Evolutionary conservation across 1,140 invertebrate species (phyloP), one percentile per base, ranked within the genome.

Genomic region (Ooceraea biroi): DNA sequence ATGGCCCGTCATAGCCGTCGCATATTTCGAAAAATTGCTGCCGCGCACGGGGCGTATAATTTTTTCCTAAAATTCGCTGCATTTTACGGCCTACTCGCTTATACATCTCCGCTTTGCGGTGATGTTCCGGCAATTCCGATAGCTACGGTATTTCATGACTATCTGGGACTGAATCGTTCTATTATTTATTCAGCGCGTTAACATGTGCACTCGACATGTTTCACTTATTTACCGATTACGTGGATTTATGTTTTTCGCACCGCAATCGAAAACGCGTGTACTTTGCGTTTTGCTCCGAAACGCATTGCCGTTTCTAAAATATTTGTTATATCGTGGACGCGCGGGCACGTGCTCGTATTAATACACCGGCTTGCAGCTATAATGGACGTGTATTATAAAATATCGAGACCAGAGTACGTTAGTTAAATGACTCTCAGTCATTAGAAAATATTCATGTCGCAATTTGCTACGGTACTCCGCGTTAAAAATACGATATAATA

Each of bases 221-320:
- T 80, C 76, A 80, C 76, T 80, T 80, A 80, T 80, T 80, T 80
- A 80, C 52, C 76, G 65, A 80, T 80, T 80, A 80, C 66, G 25
- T 46, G 50, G 22, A 80, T 80, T 80, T 71, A 71, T 80, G 65
- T 80, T 80, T 78, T 80, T 80, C 50, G 52, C 44, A 50, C 66
- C 50, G 76, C 76, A 22, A 77, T 80, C 76, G 36, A 80, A 78
- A 78, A 58, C 46, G 65, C 36, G 52, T 30, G n/a, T 69, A 69
- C 22, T 46, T 80, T 57, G 50, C 61, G 46, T 46, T 7, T 55
- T 4, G 3, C 60, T 69, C 27, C 65, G 25, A 57, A 69, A 71
- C 25, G 25, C 27, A 69, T 30, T 17, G 25, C 7, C 50, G 7
- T 57, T 69, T 3, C 76, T 57, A 78, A 78, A 78, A 78, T 80